Base-by-base conservation (phyloP, 2,888 invertebrate species). In the Crepidodera aurea region DNA sequence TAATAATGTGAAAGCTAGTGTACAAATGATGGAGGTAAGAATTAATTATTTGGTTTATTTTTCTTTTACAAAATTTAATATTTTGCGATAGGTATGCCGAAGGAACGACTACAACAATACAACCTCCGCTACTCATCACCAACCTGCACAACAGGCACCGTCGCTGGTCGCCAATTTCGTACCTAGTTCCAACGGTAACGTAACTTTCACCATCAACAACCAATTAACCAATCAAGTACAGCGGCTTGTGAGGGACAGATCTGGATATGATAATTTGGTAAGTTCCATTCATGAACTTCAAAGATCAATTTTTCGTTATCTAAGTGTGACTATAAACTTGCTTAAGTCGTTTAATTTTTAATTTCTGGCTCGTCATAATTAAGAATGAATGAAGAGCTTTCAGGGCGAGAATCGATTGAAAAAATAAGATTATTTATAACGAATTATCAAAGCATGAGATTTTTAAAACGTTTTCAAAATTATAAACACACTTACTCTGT, bases 1-100 rank as follows among this genome's bases (percentile, higher is more conserved):
- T 81, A 94, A 94, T 83, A 96, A 96, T 82, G 96, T 97, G 18
- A 97, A 98, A 82, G 94, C 96, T 16, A 95, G 95, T 75, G 95
- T 97, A 13, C 95, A 96, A 81, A 96, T 97, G 92, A 98, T 98
- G 97, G 97, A 98, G 84, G 88, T 88, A 76, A 51, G 60, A 48
- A 48, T 15, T n/a, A 1, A 1, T 1, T 10, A 12, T 15, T 44
- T n/a, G 22, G 13, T 60, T 32, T 2, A 53, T 5, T 29, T 44
- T 34, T 29, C 34, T 29, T 37, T 13, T 50, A 50, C 18, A n/a
- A 25, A 25, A 2, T 40, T 34, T 34, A 37, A 16, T 27, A 8
- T 32, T 48, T 54, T 63, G 64, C 60, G 37, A 32, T 50, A 96
- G 84, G 88, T 88, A 74, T 85, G 90, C 81, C 80, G 89, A 73